A percentile compares a stretch with the other conserved stretches of the same genome.
These are phyloP conservation scores for Peromyscus californicus DNA, from an alignment of 2,113 vertebrate genomes.

Conservation along the genomic window DNA sequence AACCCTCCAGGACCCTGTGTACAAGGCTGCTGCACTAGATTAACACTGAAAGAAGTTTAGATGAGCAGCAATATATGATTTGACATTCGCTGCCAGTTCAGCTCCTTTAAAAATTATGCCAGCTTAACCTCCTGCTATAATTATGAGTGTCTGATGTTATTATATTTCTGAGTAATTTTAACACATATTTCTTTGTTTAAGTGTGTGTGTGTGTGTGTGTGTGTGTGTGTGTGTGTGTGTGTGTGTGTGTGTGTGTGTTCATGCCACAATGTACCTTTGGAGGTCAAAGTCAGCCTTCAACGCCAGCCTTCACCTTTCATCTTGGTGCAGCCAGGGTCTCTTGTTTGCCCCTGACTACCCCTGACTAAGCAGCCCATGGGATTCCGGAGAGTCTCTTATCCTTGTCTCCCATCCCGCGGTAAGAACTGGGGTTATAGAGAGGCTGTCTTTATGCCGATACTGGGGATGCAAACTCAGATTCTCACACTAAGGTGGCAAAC, in stretches of 20 bases:
- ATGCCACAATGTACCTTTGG: background rate
- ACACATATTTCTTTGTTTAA: background rate
- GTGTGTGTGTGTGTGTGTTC: background rate
- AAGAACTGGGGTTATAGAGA: too few species aligned
- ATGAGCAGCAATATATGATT: background rate
- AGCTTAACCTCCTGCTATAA: background rate
- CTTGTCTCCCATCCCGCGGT: background rate
- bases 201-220: background rate
- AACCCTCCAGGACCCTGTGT: accelerated
- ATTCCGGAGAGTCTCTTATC: background rate
- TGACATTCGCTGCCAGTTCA: background rate
- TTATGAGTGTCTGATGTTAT: background rate
- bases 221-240: background rate
- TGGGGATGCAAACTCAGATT: background rate
- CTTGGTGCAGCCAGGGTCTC: background rate
- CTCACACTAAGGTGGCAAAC: background rate
- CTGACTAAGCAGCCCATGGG: background rate
- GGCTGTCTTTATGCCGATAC: background rate
- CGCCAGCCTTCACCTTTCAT: background rate
- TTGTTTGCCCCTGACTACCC: background rate
- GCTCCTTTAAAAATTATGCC: background rate
- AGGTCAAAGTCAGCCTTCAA: background rate
- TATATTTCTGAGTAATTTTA: background rate
- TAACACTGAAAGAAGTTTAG: background rate
- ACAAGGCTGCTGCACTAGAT: background rate